phyloP scores from a whole-genome alignment of 1,140 invertebrate species.

The Caerostris extrusa region DNA sequence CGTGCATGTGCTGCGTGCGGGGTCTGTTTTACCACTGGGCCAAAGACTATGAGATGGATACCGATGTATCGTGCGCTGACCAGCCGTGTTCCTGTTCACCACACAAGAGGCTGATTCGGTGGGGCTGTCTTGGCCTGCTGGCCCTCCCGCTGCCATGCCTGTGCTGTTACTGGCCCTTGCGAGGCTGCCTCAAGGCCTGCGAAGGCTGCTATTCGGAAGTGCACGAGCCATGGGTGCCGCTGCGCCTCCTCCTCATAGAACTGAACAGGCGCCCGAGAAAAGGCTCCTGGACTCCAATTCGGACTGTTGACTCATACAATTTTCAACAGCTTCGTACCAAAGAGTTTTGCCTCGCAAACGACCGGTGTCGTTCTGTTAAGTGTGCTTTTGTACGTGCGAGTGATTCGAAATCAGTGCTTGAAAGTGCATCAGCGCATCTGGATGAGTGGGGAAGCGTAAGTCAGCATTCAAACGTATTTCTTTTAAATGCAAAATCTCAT shows the following conservation, averaged over 20 bases:
- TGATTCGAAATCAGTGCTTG: slow-evolving; percentile 37
- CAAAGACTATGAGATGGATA: slow-evolving; percentile 87
- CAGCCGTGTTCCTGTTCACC: slow-evolving; percentile 93
- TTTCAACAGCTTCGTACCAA: slow-evolving; percentile 67
- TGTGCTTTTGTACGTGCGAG: slow-evolving; percentile 36
- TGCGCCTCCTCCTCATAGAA: slow-evolving; percentile 81
- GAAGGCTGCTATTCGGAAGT: slow-evolving; percentile 90
- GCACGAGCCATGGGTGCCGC: slow-evolving; percentile 87
- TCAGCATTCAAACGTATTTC: slow-evolving; percentile 37
- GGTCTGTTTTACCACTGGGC: slow-evolving; percentile 95
- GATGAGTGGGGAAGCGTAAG: slow-evolving; percentile 45
- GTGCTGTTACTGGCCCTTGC: slow-evolving; percentile 94
- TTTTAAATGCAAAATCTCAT: not conserved
- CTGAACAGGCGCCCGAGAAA: slow-evolving; percentile 83
- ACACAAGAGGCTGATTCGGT: slow-evolving; percentile 87
- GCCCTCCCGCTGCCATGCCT: slow-evolving; percentile 92
- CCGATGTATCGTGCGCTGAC: slow-evolving; percentile 88
- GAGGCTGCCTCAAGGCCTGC: slow-evolving; percentile 88
- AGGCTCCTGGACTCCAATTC: slow-evolving; percentile 83
- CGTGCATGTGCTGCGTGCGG: slow-evolving; percentile 96
- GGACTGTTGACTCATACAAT: slow-evolving; percentile 79
- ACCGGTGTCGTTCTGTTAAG: slow-evolving; percentile 58
- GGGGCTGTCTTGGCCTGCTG: slow-evolving; percentile 91
- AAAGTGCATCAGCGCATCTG: slow-evolving; percentile 11
- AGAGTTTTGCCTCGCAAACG: slow-evolving; percentile 68